Conservation (phyloP, 53 echinoderm and acorn worm species). For the Pentamera pediparva region DNA sequence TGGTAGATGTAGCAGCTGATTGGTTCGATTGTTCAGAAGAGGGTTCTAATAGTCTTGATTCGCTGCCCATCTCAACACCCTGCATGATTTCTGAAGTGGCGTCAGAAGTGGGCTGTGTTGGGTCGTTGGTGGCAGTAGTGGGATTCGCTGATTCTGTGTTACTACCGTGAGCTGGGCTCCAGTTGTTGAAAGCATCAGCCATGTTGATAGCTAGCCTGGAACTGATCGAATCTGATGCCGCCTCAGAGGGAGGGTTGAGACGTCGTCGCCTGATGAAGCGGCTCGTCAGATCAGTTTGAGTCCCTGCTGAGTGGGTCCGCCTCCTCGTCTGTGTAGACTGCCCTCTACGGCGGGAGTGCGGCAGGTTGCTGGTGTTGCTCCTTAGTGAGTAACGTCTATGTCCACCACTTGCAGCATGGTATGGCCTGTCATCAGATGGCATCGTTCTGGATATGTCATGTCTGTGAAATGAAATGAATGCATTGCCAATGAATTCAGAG, state of each 20-base stretch:
- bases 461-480: neutral
- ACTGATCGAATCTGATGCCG: neutral
- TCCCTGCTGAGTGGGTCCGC: constrained; percentile 12
- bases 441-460: neutral
- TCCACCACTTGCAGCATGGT: too few species aligned
- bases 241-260: neutral
- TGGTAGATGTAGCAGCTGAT: too few species aligned
- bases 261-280: constrained; percentile 1
- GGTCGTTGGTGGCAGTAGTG: neutral
- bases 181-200: neutral
- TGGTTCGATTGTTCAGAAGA: too few species aligned
- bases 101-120: too few species aligned
- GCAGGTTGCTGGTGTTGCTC: too few species aligned
- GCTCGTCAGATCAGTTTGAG: constrained; percentile 18
- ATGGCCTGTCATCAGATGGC: too few species aligned
- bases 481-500: neutral
- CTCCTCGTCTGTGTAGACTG: constrained; percentile 23
- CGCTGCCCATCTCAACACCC: too few species aligned
- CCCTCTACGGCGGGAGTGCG: constrained; percentile 26
- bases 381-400: too few species aligned
- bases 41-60: too few species aligned
- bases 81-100: too few species aligned
- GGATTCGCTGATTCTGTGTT: too few species aligned
- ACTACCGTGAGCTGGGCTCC: neutral
- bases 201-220: neutral